phyloP scores from a whole-genome alignment of 2,797 vertebrate genomes.

The Hypotaenidia okinawae region DNA sequence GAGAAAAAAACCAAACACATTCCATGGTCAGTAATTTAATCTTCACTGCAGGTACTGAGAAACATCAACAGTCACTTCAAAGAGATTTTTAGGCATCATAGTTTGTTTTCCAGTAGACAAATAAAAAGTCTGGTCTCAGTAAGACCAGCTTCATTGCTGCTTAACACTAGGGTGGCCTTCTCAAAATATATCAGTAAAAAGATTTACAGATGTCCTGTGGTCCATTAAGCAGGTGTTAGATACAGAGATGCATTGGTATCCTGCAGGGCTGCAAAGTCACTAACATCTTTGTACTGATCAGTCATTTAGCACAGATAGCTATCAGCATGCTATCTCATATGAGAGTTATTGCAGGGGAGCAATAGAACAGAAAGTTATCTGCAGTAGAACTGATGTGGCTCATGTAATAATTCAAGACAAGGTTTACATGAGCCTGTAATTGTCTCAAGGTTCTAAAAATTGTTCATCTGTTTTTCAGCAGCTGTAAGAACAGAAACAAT shows the following conservation, averaged over 20 bases:
- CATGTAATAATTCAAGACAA: neutral
- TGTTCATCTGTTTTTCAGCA: neutral
- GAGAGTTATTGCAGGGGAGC: neutral
- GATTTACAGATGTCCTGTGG: conserved; percentile 41
- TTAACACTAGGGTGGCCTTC: neutral
- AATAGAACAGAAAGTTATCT: neutral
- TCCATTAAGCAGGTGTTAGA: conserved; percentile 44
- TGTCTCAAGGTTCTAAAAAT: neutral
- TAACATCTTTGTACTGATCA: conserved; percentile 39
- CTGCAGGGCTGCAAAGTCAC: neutral
- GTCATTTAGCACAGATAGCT: conserved; percentile 28
- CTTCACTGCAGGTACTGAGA: conserved; percentile 3
- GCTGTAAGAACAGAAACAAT: neutral
- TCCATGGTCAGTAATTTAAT: neutral
- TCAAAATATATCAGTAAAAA: conserved; percentile 38
- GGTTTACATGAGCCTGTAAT: neutral
- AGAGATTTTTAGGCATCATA: neutral
- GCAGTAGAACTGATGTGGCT: neutral
- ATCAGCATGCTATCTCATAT: neutral
- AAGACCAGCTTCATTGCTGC: conserved; percentile 14
- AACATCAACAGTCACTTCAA: neutral
- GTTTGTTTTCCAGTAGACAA: conserved; percentile 1
- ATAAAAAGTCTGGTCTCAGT: neutral
- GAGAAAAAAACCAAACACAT: neutral
- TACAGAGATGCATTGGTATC: neutral